Evolutionary conservation across 2,888 invertebrate genomes (phyloP), one percentile per base, ranked within the genome.

Genomic region (Mesorhabditis spiculigera): DNA sequence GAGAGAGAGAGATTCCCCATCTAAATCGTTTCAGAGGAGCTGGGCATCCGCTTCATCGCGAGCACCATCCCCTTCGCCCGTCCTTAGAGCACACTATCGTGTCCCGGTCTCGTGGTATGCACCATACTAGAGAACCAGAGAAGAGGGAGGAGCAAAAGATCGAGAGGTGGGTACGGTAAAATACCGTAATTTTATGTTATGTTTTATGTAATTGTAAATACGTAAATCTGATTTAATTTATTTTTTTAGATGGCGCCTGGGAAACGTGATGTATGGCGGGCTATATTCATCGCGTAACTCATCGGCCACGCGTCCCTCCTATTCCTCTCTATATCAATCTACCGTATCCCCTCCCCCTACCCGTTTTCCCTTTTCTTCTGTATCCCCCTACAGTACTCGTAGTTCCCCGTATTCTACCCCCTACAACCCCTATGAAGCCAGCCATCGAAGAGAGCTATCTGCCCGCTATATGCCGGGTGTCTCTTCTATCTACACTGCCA

Each of bases 211-310:
- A n/a, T n/a, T n/a, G n/a, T n/a, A n/a, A n/a, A n/a, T n/a, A n/a
- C n/a, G n/a, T n/a, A n/a, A n/a, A n/a, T n/a, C n/a, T n/a, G n/a
- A n/a, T n/a, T n/a, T n/a, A n/a, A n/a, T 43, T 5, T 4, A n/a
- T n/a, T 44, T 5, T 73, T 75, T 58, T 68, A 79, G 79, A 70
- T 79, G 77, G 76, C 75, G 79, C 5, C 68, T 76, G 66, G 79
- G 78, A 45, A 79, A 79, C 64, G 74, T 73, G 44, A 73, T 78
- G 61, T 79, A 78, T 69, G 77, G 79, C 65, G 77, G 77, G 66
- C 71, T 78, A 67, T 79, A 78, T 67, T 28, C 28, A 28, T 72
- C 72, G 6, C 63, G 68, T 66, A 75, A 75, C 42, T 75, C 73
- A 71, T 72, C 71, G 67, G 75, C 58, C n/a, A 13, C 58, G 1